Evolutionary conservation across 2,888 invertebrate genomes (phyloP).

Genomic region (Coronaproctus castanopsis): DNA sequence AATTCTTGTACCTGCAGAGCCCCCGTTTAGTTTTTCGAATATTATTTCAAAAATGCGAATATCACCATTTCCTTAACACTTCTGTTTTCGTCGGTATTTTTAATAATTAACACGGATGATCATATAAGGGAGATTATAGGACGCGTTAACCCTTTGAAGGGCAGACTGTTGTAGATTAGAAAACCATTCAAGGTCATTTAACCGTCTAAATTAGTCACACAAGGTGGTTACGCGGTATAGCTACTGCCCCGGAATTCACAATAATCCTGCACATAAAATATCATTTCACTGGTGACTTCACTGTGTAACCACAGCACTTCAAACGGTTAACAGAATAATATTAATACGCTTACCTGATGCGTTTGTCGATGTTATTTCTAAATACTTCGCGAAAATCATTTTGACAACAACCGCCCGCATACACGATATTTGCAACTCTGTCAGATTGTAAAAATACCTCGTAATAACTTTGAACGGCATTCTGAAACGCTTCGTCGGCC

Average conservation of each 20-base stretch:
- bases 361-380: constrained; percentile 93
- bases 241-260: too few species aligned
- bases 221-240: too few species aligned
- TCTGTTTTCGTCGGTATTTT: too few species aligned
- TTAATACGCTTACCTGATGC: constrained; percentile 48
- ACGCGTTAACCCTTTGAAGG: too few species aligned
- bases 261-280: neutral
- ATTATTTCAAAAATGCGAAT: too few species aligned
- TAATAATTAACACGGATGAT: too few species aligned
- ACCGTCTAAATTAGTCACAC: too few species aligned
- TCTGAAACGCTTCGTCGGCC: constrained; percentile 95
- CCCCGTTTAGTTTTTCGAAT: too few species aligned
- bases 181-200: neutral
- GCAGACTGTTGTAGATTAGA: neutral
- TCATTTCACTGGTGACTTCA: neutral
- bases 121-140: too few species aligned
- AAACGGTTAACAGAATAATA: constrained; percentile 8
- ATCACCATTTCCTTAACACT: too few species aligned
- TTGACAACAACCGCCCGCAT: constrained; percentile 92
- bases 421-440: constrained; percentile 86
- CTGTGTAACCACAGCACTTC: neutral
- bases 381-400: constrained; percentile 97
- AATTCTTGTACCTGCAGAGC: too few species aligned
- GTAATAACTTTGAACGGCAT: constrained; percentile 88
- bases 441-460: constrained; percentile 96